Evolutionary conservation across 2,888 invertebrate species (phyloP).

Genomic region (Margaritifera margaritifera): DNA sequence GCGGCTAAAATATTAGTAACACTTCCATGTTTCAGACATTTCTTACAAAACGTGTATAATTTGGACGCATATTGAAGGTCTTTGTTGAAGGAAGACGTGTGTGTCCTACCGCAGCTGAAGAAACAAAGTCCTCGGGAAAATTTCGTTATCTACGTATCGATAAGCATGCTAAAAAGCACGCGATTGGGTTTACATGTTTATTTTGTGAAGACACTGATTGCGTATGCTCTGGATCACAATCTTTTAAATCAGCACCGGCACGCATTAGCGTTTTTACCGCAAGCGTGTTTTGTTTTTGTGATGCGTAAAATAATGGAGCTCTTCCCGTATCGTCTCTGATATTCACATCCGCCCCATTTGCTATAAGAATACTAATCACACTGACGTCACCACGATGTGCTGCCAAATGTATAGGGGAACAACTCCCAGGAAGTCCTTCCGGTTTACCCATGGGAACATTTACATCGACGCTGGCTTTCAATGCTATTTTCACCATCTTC

Average conservation of each 20-base stretch:
- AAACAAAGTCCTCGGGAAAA: too few relatives aligned
- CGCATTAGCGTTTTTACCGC: constrained; percentile 54
- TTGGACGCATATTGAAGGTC: too few relatives aligned
- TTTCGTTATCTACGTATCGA: too few relatives aligned
- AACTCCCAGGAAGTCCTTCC: constrained; percentile 56
- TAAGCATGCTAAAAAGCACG: constrained; percentile 20
- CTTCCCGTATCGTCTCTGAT: constrained; percentile 40
- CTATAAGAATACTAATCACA: constrained; percentile 53
- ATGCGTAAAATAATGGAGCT: constrained; percentile 58
- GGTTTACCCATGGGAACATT: constrained; percentile 59
- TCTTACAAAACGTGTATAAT: too few relatives aligned
- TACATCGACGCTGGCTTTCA: constrained; percentile 53
- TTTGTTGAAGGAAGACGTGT: too few relatives aligned
- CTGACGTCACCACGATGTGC: constrained; percentile 64
- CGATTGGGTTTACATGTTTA: constrained; percentile 25
- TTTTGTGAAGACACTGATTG: constrained; percentile 17
- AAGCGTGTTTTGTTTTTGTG: constrained; percentile 49
- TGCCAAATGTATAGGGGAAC: constrained; percentile 60
- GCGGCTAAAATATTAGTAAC: too few relatives aligned
- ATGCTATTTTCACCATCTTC: constrained; percentile 55
- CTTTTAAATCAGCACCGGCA: constrained; percentile 56
- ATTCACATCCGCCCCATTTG: constrained; percentile 50
- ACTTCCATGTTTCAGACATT: too few relatives aligned
- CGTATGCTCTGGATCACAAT: constrained; percentile 29
- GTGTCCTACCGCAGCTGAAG: too few relatives aligned